Base-by-base conservation (phyloP, 2,888 invertebrate species). In the Brachynemurus nebulosus region DNA sequence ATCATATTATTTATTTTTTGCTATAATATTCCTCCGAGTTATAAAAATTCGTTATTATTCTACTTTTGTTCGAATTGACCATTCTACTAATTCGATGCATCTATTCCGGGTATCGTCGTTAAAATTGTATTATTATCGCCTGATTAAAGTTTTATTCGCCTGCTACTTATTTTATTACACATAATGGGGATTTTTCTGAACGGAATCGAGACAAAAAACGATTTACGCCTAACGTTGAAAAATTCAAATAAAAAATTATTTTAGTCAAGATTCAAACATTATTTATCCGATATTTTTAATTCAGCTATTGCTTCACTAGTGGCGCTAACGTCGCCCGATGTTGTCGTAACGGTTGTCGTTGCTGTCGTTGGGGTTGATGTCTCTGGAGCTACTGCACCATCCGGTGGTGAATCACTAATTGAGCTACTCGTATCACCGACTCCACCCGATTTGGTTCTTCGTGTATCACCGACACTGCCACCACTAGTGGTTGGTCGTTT, bases 401-500 rank as follows among this genome's bases (percentile, higher is more conserved):
- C 42, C 42, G 17, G 48, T 44, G 42, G 30, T 14, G 42, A 38
- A 23, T 45, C 25, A 16, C 44, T 42, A 34, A 37, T 30, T 11
- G 43, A 40, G 27, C 46, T 40, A 34, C 44, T 44, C 7, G 37
- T 46, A 21, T 50, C 49, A 38, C 33, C 40, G 44, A 36, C 45
- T 30, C 48, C 48, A 33, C 33, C 38, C 44, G 48, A 42, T 43
- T 49, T 36, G 47, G 48, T 43, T 50, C 48, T 30, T 50, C 48
- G 40, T 16, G 46, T 46, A 43, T 50, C 51, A 14, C 48, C 48
- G n/a, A n/a, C n/a, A n/a, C n/a, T n/a, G n/a, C n/a, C n/a, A n/a
- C n/a, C n/a, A n/a, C n/a, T n/a, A n/a, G n/a, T n/a, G 46, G 60
- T 65, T 46, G 60, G 57, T 51, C 75, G 71, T 18, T 71, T 66